Evolutionary conservation across 2,888 invertebrate genomes (phyloP).

Genomic region (Tenthredo amoena): DNA sequence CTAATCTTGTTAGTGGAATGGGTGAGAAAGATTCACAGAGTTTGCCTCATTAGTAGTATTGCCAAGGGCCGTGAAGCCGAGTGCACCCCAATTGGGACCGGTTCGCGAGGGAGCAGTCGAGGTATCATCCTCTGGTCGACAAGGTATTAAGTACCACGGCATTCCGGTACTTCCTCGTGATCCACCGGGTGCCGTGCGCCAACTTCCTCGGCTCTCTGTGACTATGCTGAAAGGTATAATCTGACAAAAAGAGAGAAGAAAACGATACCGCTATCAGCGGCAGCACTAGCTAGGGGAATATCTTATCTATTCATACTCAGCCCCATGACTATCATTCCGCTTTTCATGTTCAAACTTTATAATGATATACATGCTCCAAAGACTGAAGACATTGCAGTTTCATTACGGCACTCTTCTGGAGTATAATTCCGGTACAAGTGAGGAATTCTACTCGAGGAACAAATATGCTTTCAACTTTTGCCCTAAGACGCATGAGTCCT

Average conservation of each 20-base stretch:
- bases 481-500: not conserved
- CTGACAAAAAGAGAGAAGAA: slow-evolving; percentile 26
- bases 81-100: slow-evolving; percentile 68
- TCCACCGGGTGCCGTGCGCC: slow-evolving; percentile 71
- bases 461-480: not conserved
- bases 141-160: slow-evolving; percentile 71
- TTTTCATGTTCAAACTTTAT: not conserved
- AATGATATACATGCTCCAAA: not conserved
- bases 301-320: not conserved
- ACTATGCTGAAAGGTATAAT: slow-evolving; percentile 70
- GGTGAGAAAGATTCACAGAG: slow-evolving; percentile 56
- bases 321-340: not conserved
- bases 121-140: slow-evolving; percentile 69
- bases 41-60: slow-evolving; percentile 68
- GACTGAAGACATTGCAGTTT: not conserved
- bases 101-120: slow-evolving; percentile 68
- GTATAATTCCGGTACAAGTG: not conserved
- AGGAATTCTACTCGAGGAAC: no score
- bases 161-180: slow-evolving; percentile 72
- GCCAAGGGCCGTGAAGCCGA: slow-evolving; percentile 58
- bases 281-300: not conserved
- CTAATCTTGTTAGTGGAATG: not conserved
- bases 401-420: not conserved
- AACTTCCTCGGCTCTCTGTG: slow-evolving; percentile 71
- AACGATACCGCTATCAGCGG: not conserved